Evolutionary conservation across 2,888 invertebrate genomes (phyloP), one percentile per base, ranked within the genome.

Genomic region (Lasioglossum figueresi): DNA sequence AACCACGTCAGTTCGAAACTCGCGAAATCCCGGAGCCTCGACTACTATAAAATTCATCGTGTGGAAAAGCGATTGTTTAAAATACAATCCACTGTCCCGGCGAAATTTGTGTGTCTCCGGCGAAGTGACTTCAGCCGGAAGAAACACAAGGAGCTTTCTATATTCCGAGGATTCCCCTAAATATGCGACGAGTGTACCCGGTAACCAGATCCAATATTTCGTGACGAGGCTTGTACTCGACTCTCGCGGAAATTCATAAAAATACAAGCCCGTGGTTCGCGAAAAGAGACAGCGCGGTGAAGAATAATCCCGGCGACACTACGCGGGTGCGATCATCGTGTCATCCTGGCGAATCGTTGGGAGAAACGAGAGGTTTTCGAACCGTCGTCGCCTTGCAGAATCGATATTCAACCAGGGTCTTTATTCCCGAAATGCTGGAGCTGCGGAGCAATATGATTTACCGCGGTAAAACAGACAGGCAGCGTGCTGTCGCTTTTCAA

Each of bases 401-500:
- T 76, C 76, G 76, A 76, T 76, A 76, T 66, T 66, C 68, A 66
- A 37, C 76, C 43, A 8, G 23, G 63, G 31, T 76, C 76, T 63
- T 76, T 63, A 63, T 76, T 23, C 45, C 31, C n/a, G 76, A 45
- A 76, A 76, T 63, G 63, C 63, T 66, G 63, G 34, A 43, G 40
- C 63, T 43, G 31, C 63, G 63, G 63, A 63, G n/a, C 70, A 59
- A 59, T 63, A 48, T 37, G 77, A 77, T 81, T 77, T 71, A 70
- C 59, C 27, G 23, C 45, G 77, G 37, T 8, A 45, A 59, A 45
- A 45, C 52, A 27, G 56, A 56, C 23, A 56, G 56, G 12, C n/a
- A 56, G 56, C 56, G 56, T n/a, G n/a, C 56, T n/a, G 56, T 56
- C 56, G 10, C 19, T 19, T 6, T 6, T 48, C 48, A 48, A 23